Base-by-base conservation (phyloP, 2,888 invertebrate species). In the Coleophora flavipennella region DNA sequence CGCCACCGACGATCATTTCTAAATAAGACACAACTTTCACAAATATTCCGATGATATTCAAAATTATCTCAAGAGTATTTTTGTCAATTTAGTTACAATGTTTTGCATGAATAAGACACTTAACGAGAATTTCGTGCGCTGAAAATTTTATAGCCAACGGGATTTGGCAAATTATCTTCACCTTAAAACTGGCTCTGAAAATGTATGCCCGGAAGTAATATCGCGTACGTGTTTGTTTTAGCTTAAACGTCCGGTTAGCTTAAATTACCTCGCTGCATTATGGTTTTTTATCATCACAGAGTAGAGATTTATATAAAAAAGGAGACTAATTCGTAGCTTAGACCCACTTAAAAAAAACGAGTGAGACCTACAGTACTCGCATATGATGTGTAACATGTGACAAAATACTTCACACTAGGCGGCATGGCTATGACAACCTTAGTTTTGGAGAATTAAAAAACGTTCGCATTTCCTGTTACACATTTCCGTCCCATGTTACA, bases 201-300 rank as follows among this genome's bases (percentile, higher is more conserved):
- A 67, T 66, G 58, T 69, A 64, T 66, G 58, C 59, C 45, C 57
- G 64, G 62, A 68, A 68, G 67, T 70, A 63, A 70, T 70, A 70
- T 58, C 50, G 47, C 55, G 60, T 68, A 75, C 73, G 73, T 74
- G 71, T 71, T 75, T 73, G 66, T 66, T 66, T 66, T 58, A 67
- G 60, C 62, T 67, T 68, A 66, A 70, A 51, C 62, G 62, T 62
- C 57, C 57, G 51, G 58, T 50, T 57, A 65, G 58, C 62, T 73
- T 64, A 68, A 71, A 70, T 72, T 67, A 74, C 69, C 67, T 61
- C 54, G 44, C 46, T 45, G 59, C 64, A 66, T 64, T 70, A 57
- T 63, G 55, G 56, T 62, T 51, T 20, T 20, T 20, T 20, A 20
- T 20, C 20, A 20, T 20, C 20, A 20, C 6, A 20, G 20, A 20